Evolutionary conservation across 2,113 vertebrate species (phyloP).

Genomic region (Oreochromis niloticus): DNA sequence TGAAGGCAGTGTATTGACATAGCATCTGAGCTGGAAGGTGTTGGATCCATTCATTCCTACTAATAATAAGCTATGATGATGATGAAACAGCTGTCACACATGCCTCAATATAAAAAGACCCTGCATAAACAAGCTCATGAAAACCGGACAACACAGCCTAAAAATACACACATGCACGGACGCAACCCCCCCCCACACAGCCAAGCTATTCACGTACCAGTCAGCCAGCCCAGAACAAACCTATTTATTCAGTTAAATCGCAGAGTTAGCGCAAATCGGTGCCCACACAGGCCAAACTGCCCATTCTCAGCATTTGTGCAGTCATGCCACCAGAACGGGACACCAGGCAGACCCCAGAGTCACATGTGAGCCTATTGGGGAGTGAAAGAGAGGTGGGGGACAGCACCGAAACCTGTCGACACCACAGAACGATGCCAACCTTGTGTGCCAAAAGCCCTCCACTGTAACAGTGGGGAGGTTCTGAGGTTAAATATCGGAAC

Average conservation of each 20-base stretch:
- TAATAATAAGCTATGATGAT: conserved; percentile 23
- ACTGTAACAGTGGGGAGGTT: neutral
- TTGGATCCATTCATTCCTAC: neutral
- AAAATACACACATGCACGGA: conserved; percentile 4
- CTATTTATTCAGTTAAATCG: conserved; percentile 54
- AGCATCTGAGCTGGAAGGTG: neutral
- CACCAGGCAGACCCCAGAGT: conserved; percentile 19
- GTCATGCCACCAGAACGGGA: conserved; percentile 38
- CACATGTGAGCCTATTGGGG: neutral
- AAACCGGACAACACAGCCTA: conserved; percentile 12
- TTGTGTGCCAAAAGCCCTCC: conserved; percentile 14
- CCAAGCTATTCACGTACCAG: conserved; percentile 8
- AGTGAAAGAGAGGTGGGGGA: neutral
- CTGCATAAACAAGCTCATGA: conserved; percentile 12
- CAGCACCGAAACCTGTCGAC: conserved; percentile 16
- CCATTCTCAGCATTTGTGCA: conserved; percentile 60
- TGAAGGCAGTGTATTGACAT: neutral
- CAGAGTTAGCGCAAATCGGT: conserved; percentile 49
- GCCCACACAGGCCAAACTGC: conserved; percentile 46
- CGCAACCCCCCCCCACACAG: neutral
- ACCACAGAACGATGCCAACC: conserved; percentile 2
- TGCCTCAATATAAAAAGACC: conserved; percentile 20
- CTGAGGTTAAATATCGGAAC: conserved; percentile 31
- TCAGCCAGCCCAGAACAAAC: conserved; percentile 20
- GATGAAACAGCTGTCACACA: neutral